Base-by-base conservation (phyloP, 2,797 vertebrate genomes). In the Epinephelus coioides region DNA sequence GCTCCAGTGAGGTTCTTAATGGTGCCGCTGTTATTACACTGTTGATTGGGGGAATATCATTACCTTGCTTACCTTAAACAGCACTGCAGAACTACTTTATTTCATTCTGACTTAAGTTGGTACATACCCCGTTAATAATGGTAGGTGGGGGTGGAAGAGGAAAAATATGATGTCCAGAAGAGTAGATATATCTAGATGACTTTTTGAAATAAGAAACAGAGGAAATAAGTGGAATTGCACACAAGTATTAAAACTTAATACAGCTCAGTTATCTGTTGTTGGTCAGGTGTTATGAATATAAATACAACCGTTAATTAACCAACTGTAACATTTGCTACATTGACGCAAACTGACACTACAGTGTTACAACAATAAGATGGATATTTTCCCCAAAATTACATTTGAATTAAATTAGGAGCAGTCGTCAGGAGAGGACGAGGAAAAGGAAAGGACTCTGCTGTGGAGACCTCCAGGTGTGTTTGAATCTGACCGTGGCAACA, bases 31-130 rank as follows among this genome's bases (percentile, higher is more conserved):
- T 61, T 56, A 82, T 63, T 44, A 69, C n/a, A 53, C 56, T 69
- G 74, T 53, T 65, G 59, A 60, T n/a, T 49, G 38, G 46, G 62
- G 62, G 14, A 76, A 53, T 34, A 47, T 72, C 25, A 76, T 50
- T 70, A 30, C 21, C 54, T 55, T 50, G 34, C 57, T 44, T 43
- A 43, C 34, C 55, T 47, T 51, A 1, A 25, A 38, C 25, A 57
- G 17, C 6, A 3, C 27, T 61, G 27, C 40, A 46, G 23, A 43
- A 6, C 30, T 50, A n/a, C n/a, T 21, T 74, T 25, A 34, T 47
- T 53, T 69, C 43, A 34, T 43, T 23, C 18, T 23, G 54, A 69
- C 46, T 50, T 18, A 51, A 55, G n/a, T 11, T 11, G 7, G 18
- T n/a, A 23, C 6, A 10, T 14, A 34, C 10, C 25, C 1, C 2